phyloP scores from a whole-genome alignment of 2,888 invertebrate species.

The Priocnemis perturbator region DNA sequence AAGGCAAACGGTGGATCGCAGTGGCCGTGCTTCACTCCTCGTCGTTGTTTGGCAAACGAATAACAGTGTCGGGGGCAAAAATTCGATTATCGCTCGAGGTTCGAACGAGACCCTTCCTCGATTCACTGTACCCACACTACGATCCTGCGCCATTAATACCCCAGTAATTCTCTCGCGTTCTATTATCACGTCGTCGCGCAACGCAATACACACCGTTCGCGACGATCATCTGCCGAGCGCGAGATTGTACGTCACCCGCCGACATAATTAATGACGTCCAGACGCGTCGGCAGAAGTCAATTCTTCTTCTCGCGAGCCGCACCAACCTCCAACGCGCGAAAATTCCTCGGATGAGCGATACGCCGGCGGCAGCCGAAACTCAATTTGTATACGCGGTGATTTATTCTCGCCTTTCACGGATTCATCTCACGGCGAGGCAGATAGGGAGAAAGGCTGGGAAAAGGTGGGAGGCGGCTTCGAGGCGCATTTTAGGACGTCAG shows the following conservation, averaged over 20 bases:
- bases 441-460: neutral
- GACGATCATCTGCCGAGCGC: too few species aligned
- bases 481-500: constrained; percentile 53
- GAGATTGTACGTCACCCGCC: too few species aligned
- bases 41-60: constrained; percentile 40
- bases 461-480: constrained; percentile 12
- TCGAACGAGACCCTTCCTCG: too few species aligned
- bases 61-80: too few species aligned
- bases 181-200: too few species aligned
- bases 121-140: too few species aligned
- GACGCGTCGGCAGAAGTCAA: neutral
- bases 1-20: constrained; percentile 43
- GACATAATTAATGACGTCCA: neutral
- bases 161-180: too few species aligned
- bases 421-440: constrained; percentile 35
- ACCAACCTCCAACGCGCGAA: neutral
- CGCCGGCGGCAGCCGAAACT: constrained; percentile 37
- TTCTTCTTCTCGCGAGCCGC: neutral
- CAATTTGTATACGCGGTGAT: constrained; percentile 51
- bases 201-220: too few species aligned
- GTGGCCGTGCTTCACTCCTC: constrained; percentile 50
- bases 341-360: constrained; percentile 9
- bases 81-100: neutral
- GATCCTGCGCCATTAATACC: too few species aligned
- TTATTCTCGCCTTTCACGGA: constrained; percentile 46